These are phyloP conservation scores for Eristalinus aeneus DNA, from an alignment of 2,888 invertebrate genomes.

Conservation along the genomic window DNA sequence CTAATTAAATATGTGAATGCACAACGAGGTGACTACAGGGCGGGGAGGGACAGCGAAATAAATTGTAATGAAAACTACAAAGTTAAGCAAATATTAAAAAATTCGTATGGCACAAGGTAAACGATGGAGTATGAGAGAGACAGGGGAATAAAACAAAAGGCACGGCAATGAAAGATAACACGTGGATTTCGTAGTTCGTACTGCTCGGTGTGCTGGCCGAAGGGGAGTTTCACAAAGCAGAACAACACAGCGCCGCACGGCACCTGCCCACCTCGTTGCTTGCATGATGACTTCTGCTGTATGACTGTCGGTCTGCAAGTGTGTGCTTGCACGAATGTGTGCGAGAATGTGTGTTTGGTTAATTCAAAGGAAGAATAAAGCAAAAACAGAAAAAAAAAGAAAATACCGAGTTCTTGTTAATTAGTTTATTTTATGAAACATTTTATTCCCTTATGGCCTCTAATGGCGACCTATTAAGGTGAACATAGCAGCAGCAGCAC, in stretches of 20 bases:
- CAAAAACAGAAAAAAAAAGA: slow-evolving; percentile 18
- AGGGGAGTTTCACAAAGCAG: slow-evolving; percentile 3
- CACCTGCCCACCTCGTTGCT: slow-evolving; percentile 2
- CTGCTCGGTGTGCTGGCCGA: slow-evolving; percentile 22
- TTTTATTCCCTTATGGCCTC: slow-evolving; percentile 71
- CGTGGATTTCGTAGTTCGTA: slow-evolving; percentile 49
- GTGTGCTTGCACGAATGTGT: slow-evolving; percentile 3
- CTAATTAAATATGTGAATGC: slow-evolving; percentile 70
- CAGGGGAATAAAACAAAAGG: slow-evolving; percentile 55
- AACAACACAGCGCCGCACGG: not conserved
- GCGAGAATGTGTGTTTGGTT: slow-evolving; percentile 38
- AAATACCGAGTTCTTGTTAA: slow-evolving; percentile 63
- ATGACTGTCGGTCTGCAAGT: not conserved
- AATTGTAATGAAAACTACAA: slow-evolving; percentile 70
- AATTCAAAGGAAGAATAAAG: slow-evolving; percentile 54
- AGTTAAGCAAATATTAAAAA: slow-evolving; percentile 68
- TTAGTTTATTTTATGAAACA: slow-evolving; percentile 71
- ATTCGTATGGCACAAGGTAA: slow-evolving; percentile 23
- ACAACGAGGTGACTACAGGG: slow-evolving; percentile 60
- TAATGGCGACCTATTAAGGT: slow-evolving; percentile 70
- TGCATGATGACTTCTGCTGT: slow-evolving; percentile 46
- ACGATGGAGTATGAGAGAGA: not conserved
- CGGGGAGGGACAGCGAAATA: slow-evolving; percentile 43
- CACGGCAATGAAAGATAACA: slow-evolving; percentile 69
- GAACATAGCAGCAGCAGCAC: slow-evolving; percentile 50